These are phyloP conservation scores for Thunnus maccoyii DNA, from an alignment of 2,113 vertebrate genomes.

Conservation along the genomic window DNA sequence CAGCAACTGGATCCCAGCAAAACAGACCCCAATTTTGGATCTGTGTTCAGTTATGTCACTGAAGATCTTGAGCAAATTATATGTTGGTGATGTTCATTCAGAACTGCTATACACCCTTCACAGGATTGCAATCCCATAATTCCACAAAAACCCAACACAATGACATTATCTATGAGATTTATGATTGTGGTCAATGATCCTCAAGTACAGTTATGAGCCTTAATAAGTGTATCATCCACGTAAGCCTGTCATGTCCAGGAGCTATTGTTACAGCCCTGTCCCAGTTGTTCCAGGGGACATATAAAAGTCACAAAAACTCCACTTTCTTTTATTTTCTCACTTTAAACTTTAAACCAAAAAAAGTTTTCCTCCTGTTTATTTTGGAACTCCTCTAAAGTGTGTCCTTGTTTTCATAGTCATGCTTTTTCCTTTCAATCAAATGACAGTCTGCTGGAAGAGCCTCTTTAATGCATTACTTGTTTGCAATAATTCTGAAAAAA, in stretches of 20 bases:
- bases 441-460: constrained; percentile 67
- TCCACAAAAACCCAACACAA: constrained; percentile 5
- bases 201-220: constrained; percentile 36
- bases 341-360: constrained; percentile 35
- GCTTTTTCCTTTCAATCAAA: constrained; percentile 59
- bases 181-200: constrained; percentile 53
- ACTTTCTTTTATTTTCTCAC: constrained; percentile 26
- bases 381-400: constrained; percentile 30
- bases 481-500: constrained; percentile 66
- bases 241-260: constrained; percentile 17
- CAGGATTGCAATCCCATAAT: constrained; percentile 1
- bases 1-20: too few relatives aligned
- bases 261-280: constrained; percentile 25
- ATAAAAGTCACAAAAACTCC: constrained; percentile 51
- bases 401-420: constrained; percentile 67
- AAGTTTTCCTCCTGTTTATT: constrained; percentile 40
- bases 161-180: constrained; percentile 42
- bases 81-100: too few relatives aligned
- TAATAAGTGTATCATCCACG: constrained; percentile 52
- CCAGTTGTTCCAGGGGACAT: constrained; percentile 43
- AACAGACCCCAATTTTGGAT: too few relatives aligned
- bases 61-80: too few relatives aligned
- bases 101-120: background rate
- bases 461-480: constrained; percentile 64
- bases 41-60: too few relatives aligned